Evolutionary conservation across 2,888 invertebrate species (phyloP), one percentile per base, ranked within the genome.

Genomic region (Phyllotreta striolata): DNA sequence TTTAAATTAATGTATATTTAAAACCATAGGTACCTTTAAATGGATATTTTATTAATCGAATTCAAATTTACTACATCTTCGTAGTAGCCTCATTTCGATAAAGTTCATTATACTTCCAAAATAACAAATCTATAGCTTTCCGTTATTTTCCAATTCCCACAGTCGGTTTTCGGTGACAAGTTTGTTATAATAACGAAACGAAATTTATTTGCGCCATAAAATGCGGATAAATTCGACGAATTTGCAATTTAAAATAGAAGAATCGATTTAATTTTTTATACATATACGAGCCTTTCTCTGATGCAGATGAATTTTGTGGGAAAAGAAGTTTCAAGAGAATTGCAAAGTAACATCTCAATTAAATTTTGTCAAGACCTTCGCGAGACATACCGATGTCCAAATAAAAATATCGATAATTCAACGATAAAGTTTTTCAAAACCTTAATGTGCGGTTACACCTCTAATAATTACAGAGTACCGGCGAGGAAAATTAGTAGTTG

Each of bases 401-500:
- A 52, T 43, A 59, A 66, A 66, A 63, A 60, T 55, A 38, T 46
- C 57, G 58, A 57, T 57, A 55, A 64, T 58, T 62, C 34, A 38
- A 55, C 58, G 62, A 66, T 62, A 59, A 66, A 64, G 58, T 62
- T 64, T 62, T 51, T 24, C 24, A 24, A 43, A 56, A 56, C 62
- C 64, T 73, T 74, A 76, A 76, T 76, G 64, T 70, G 69, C 70
- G 74, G 75, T 73, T 75, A 72, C 72, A 72, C 70, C 69, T 77
- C 6, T 24, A 63, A 75, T 78, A 78, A 77, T 78, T 77, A 76
- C 72, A 77, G 75, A 72, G 71, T 71, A 76, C 24, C 72, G 75
- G 75, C 70, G 64, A 68, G 13, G 69, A 67, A 76, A 77, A 78
- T 78, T 77, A 77, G 76, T 78, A 76, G 76, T 76, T 75, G 74